phyloP scores from a whole-genome alignment of 2,888 invertebrate genomes.

The Ectemnius cavifrons region DNA sequence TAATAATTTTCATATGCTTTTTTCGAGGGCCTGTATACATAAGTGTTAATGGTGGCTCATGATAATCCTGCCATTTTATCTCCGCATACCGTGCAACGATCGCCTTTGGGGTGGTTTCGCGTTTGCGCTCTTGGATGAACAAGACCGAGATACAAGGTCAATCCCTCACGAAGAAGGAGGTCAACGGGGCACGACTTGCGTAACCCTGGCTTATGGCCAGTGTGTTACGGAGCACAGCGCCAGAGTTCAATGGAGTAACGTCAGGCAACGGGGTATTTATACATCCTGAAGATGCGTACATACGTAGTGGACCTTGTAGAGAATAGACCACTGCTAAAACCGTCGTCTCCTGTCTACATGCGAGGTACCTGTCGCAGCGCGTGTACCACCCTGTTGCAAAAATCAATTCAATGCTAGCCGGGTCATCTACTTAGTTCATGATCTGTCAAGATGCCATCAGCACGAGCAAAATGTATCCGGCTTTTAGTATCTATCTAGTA shows the following conservation, averaged over 20 bases:
- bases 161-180: slow-evolving; percentile 69
- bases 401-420: slow-evolving; percentile 22
- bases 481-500: too few relatives aligned
- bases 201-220: slow-evolving; percentile 74
- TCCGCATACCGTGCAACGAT: slow-evolving; percentile 17
- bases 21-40: not conserved
- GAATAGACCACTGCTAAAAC: slow-evolving; percentile 71
- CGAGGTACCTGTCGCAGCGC: slow-evolving; percentile 22
- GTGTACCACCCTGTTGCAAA: slow-evolving; percentile 33
- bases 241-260: slow-evolving; percentile 78
- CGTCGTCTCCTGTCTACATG: slow-evolving; percentile 39
- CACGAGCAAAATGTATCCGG: too few relatives aligned
- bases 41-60: not conserved
- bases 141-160: slow-evolving; percentile 73
- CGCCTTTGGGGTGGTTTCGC: slow-evolving; percentile 45
- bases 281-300: slow-evolving; percentile 62
- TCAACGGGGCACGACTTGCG: slow-evolving; percentile 73
- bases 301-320: slow-evolving; percentile 68
- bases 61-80: slow-evolving; percentile 4
- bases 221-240: slow-evolving; percentile 65
- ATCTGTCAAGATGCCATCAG: not conserved
- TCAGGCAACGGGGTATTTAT: slow-evolving; percentile 71
- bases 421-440: not conserved
- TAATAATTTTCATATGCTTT: not conserved
- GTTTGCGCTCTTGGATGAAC: slow-evolving; percentile 48